Evolutionary conservation across 2,113 vertebrate species (phyloP).

Genomic region (Thomomys bottae): DNA sequence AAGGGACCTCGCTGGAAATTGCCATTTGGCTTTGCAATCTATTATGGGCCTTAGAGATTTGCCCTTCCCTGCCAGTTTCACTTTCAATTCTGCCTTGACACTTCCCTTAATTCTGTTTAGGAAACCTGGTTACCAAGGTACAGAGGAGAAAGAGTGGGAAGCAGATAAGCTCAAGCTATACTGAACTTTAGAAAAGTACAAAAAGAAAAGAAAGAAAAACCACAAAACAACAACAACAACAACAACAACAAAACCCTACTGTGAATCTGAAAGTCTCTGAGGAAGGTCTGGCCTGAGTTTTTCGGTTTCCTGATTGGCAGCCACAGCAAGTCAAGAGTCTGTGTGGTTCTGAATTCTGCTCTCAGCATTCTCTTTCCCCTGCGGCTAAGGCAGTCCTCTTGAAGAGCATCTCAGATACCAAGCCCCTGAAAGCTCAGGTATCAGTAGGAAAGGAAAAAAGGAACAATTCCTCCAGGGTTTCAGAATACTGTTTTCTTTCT

Average conservation of each 20-base stretch:
- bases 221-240: neutral
- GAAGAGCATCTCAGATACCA: constrained; percentile 68
- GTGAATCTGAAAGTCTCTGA: neutral
- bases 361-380: neutral
- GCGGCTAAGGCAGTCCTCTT: constrained; percentile 41
- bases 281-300: constrained; percentile 1
- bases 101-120: constrained; percentile 71
- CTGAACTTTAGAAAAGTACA: constrained; percentile 41
- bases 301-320: constrained; percentile 42
- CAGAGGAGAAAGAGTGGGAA: constrained; percentile 56
- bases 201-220: neutral
- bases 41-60: constrained; percentile 60
- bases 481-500: constrained; percentile 67
- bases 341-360: constrained; percentile 25
- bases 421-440: constrained; percentile 47
- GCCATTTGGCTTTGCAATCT: constrained; percentile 67
- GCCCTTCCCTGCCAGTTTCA: constrained; percentile 71
- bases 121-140: constrained; percentile 67
- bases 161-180: constrained; percentile 46
- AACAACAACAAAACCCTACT: neutral
- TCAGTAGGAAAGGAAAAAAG: constrained; percentile 56
- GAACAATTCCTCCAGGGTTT: constrained; percentile 64
- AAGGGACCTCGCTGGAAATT: constrained; percentile 57
- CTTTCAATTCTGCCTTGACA: constrained; percentile 76
- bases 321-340: neutral